A percentile compares a stretch with the other conserved stretches of the same genome.
Conservation (phyloP, 2,888 invertebrate species). For the Priocnemis perturbator region DNA sequence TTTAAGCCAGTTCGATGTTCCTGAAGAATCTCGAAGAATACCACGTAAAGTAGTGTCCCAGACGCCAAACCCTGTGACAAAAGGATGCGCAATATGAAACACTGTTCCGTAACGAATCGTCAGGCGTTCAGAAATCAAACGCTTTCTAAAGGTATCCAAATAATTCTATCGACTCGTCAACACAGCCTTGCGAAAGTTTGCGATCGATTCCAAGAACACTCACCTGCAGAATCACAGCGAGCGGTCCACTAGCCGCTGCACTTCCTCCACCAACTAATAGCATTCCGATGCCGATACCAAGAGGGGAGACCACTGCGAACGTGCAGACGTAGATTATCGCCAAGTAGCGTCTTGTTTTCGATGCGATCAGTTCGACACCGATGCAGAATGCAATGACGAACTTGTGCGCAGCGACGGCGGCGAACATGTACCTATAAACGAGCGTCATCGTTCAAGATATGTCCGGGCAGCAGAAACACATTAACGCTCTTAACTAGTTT, state of each 20-base stretch:
- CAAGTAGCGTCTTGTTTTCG: slow-evolving; percentile 80
- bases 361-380: slow-evolving; percentile 87
- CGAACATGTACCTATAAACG: slow-evolving; percentile 84
- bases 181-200: too few species aligned
- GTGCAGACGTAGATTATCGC: slow-evolving; percentile 83
- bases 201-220: too few species aligned
- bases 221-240: slow-evolving; percentile 70
- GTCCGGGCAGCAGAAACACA: too few species aligned
- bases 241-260: slow-evolving; percentile 79
- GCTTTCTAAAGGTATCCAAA: too few species aligned
- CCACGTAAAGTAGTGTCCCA: slow-evolving; percentile 95
- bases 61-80: slow-evolving; percentile 88
- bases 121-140: not conserved
- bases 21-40: slow-evolving; percentile 95
- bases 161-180: too few species aligned
- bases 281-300: slow-evolving; percentile 87
- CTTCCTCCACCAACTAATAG: slow-evolving; percentile 79
- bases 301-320: slow-evolving; percentile 87
- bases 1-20: slow-evolving; percentile 78
- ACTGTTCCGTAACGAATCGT: not conserved
- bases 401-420: slow-evolving; percentile 90
- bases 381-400: slow-evolving; percentile 92
- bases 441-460: not conserved
- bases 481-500: too few species aligned
- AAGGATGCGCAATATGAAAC: not conserved